Percentiles rank a stretch among this genome's conserved stretches.
Evolutionary conservation across 2,113 vertebrate species (phyloP).

Genomic region (Elaphurus davidianus): DNA sequence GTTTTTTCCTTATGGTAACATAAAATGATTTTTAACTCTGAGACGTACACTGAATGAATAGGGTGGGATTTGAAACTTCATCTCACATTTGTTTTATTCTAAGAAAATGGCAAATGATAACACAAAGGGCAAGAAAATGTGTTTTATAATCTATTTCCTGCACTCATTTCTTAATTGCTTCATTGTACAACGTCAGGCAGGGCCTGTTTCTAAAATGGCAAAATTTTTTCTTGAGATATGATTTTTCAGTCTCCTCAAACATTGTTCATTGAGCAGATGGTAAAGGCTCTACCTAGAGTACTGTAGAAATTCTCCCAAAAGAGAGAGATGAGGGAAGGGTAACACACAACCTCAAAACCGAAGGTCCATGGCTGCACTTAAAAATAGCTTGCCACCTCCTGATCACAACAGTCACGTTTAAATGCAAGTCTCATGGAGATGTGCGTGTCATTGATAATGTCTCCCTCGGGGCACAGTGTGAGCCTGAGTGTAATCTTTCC

Average conservation of each 20-base stretch:
- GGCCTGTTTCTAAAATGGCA: background rate
- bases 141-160: background rate
- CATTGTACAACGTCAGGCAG: background rate
- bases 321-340: background rate
- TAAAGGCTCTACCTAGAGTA: background rate
- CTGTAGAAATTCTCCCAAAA: background rate
- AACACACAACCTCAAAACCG: background rate
- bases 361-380: background rate
- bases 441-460: background rate
- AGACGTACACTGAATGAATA: background rate
- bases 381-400: background rate
- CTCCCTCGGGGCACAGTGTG: background rate
- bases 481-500: background rate
- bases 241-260: background rate
- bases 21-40: constrained; percentile 46
- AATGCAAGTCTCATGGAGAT: background rate
- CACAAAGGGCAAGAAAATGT: background rate
- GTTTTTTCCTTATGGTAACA: background rate
- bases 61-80: background rate
- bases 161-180: background rate
- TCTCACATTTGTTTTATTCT: background rate
- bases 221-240: background rate
- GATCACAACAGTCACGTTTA: background rate
- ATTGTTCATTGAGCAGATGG: background rate
- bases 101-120: background rate